Evolutionary conservation across 2,113 vertebrate genomes (phyloP).

Genomic region (Tetrax tetrax): DNA sequence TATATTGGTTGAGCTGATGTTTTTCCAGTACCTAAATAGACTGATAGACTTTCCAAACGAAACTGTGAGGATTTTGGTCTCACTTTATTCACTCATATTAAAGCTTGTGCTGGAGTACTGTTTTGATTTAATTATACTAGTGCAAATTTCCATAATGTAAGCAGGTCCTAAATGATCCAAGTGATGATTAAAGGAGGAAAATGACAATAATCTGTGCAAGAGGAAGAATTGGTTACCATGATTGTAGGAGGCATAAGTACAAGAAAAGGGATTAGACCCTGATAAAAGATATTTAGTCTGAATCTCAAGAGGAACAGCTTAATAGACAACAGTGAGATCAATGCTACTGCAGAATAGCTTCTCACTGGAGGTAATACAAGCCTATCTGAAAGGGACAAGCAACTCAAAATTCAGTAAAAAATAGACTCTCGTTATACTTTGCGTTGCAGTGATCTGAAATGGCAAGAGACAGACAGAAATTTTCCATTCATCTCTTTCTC

Average conservation of each 20-base stretch:
- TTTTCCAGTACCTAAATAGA: background rate
- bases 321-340: conserved; percentile 19
- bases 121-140: conserved; percentile 36
- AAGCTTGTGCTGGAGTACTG: background rate
- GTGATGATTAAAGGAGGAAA: conserved; percentile 13
- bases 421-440: background rate
- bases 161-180: conserved; percentile 24
- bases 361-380: background rate
- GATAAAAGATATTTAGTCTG: background rate
- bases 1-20: background rate
- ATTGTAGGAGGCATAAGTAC: background rate
- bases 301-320: background rate
- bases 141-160: conserved; percentile 39
- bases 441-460: background rate
- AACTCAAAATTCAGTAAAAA: background rate
- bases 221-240: conserved; percentile 7
- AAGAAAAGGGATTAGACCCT: conserved; percentile 21
- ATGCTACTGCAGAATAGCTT: background rate
- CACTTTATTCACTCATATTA: conserved; percentile 10
- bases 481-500: background rate
- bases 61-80: background rate
- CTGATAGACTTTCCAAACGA: background rate
- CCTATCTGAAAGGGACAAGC: background rate
- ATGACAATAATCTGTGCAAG: conserved; percentile 9
- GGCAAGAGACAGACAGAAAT: background rate